Conservation (phyloP, 2,113 vertebrate species). For the Raja brachyura region DNA sequence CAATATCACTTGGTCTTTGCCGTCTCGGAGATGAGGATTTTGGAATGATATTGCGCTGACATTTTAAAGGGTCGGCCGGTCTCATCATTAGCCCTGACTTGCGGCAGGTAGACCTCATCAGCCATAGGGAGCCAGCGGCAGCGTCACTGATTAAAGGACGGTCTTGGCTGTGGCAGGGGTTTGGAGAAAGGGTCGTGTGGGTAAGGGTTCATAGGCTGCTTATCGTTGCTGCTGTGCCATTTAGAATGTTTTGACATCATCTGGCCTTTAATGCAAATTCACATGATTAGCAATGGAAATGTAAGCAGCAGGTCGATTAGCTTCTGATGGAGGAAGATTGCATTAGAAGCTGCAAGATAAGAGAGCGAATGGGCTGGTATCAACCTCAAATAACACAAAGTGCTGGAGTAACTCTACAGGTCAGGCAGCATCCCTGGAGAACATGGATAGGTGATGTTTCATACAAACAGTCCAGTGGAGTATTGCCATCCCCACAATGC, state of each 20-base stretch:
- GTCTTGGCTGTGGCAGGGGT: neutral
- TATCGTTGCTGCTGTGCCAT: neutral
- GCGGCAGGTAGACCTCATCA: neutral
- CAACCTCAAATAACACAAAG: too few relatives aligned
- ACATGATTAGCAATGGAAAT: neutral
- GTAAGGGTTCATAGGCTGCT: neutral
- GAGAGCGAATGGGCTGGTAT: too few relatives aligned
- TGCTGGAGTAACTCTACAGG: too few relatives aligned
- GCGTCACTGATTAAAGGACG: neutral
- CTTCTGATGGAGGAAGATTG: too few relatives aligned
- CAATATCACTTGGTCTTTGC: conserved; percentile 13
- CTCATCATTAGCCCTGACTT: neutral
- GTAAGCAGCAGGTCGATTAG: neutral
- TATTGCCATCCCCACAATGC: too few relatives aligned
- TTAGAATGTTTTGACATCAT: neutral
- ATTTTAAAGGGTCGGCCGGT: neutral
- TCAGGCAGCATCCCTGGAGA: too few relatives aligned
- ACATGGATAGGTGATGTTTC: too few relatives aligned
- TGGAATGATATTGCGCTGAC: neutral
- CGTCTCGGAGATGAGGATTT: neutral
- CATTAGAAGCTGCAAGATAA: too few relatives aligned
- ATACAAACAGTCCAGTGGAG: too few relatives aligned
- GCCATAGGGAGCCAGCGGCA: neutral
- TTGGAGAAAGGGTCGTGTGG: neutral
- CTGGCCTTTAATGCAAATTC: neutral